A percentile compares a stretch with the other conserved stretches of the same genome.
phyloP scores from a whole-genome alignment of 2,113 vertebrate species.

The Equus przewalskii region DNA sequence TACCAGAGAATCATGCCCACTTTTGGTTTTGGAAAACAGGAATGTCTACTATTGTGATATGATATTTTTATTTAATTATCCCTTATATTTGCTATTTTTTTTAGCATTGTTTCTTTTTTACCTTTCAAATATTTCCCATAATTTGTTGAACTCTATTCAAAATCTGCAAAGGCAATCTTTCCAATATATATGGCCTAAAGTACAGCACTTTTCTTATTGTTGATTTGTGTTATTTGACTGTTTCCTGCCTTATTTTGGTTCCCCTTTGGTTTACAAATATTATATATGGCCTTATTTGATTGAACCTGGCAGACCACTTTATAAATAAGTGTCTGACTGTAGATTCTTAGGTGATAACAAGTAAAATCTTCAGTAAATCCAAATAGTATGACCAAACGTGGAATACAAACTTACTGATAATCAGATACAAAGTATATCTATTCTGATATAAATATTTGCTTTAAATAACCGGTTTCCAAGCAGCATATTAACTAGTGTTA shows the following conservation, averaged over 20 bases:
- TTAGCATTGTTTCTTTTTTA: constrained; percentile 58
- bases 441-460: not conserved
- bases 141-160: constrained; percentile 80
- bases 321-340: constrained; percentile 35
- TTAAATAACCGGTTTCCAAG: constrained; percentile 30
- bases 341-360: not conserved
- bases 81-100: constrained; percentile 35
- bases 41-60: not conserved
- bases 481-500: not conserved
- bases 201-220: constrained; percentile 79
- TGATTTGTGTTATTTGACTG: constrained; percentile 73
- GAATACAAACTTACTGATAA: not conserved
- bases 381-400: not conserved
- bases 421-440: not conserved
- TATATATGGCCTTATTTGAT: constrained; percentile 33
- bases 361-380: constrained; percentile 31
- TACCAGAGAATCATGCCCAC: not conserved
- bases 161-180: constrained; percentile 72
- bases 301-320: constrained; percentile 43
- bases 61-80: constrained; percentile 51
- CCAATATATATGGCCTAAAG: constrained; percentile 49
- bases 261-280: constrained; percentile 64
- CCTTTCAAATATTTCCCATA: constrained; percentile 59
- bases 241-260: constrained; percentile 53
- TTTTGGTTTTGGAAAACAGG: constrained; percentile 48